Evolutionary conservation across 1,140 invertebrate species (phyloP), one percentile per base, ranked within the genome.

Genomic region (Eufriesea mexicana): DNA sequence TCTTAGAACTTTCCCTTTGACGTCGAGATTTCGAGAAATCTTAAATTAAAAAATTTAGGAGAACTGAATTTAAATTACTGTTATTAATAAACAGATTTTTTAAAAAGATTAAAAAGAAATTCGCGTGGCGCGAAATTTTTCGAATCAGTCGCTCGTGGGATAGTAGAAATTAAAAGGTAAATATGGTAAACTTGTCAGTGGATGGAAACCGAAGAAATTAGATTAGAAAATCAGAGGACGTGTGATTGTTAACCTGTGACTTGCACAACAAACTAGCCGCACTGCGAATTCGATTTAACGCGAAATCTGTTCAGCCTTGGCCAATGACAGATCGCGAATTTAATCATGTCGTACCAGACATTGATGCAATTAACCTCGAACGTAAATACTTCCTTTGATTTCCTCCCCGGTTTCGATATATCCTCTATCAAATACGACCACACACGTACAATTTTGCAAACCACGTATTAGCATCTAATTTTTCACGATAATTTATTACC

Each of bases 321-420:
- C 57, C 78, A 45, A 72, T 73, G 68, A 72, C 78, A 79, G 68
- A 73, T 79, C 78, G 64, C 68, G 78, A 73, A 79, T 73, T 72
- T 68, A 79, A 79, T 79, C 78, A 68, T 54, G 23, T 79, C 78
- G 68, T 73, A 57, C 57, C 77, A 71, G 55, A 14, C 28, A 4
- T 47, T 73, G 78, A 79, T 73, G 57, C 78, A 79, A 79, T 79
- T 79, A 79, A 73, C 68, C 28, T 62, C 47, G 47, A 9, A 73
- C 78, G 25, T n/a, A 25, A 25, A 62, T 23, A 42, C 28, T 8
- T 79, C 28, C 66, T 62, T 47, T 73, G 28, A 61, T 79, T 79
- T 51, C 55, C 68, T 79, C 72, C 68, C 64, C 67, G 42, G 70
- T 72, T 16, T 51, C 55, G 42, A 8, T 25, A 20, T 18, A 72